Evolutionary conservation across 2,888 invertebrate species (phyloP), one percentile per base, ranked within the genome.

Genomic region (Clepsis dumicolana): DNA sequence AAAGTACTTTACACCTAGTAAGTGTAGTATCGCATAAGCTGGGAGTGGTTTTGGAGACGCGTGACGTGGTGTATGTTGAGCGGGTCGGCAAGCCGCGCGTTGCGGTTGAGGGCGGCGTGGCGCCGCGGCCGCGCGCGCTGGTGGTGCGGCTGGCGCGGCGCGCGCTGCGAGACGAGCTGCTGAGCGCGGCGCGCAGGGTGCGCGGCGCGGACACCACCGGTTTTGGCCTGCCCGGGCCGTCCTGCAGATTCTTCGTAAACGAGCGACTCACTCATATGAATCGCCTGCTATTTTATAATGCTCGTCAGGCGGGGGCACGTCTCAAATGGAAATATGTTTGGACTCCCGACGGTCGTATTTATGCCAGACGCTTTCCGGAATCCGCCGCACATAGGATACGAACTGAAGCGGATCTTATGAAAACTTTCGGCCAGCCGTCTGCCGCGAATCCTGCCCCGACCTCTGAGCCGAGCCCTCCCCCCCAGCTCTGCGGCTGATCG

Each of bases 291-390:
- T 70, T 65, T 52, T 41, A 27, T 32, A 50, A 41, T 5, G 50
- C 65, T 3, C 65, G 70, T 5, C 61, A 65, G 4, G 65, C 61
- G 18, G 64, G 56, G 0, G 18, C 35, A 1, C 14, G 35, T 12
- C 64, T 54, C 8, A 48, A 35, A 0, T 69, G 69, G 69, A 41
- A 48, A 4, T 69, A 56, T 16, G 29, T 61, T 10, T 70, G 70
- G 70, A 70, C 70, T 0, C 32, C 29, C 1, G 52, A 50, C 16
- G 69, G 64, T 3, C 50, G 65, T 0, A 32, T 65, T 10, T 70
- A 59, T 8, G 63, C 59, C 5, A 50, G 62, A 10, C 57, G 62
- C 12, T 12, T 48, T 12, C 2, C 61, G 3, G 57, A 65, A 4
- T 41, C 65, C 1, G 35, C 25, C 1, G 64, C 52, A 0, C 14